These are phyloP conservation scores for Argya squamiceps DNA, from an alignment of 2,797 vertebrate genomes.

Conservation along the genomic window DNA sequence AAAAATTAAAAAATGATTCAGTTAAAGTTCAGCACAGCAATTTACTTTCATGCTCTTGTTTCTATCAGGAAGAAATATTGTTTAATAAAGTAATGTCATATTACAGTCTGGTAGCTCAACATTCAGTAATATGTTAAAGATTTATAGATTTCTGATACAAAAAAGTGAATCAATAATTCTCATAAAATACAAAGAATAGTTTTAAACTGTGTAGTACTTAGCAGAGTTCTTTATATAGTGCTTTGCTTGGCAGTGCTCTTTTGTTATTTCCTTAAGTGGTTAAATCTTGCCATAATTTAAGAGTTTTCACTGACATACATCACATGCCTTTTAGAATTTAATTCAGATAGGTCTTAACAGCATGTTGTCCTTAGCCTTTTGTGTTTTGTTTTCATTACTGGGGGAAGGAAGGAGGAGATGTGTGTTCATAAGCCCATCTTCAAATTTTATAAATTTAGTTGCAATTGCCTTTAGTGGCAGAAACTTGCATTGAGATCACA, in stretches of 20 bases:
- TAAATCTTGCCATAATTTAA: background rate
- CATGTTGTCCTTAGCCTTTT: background rate
- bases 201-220: background rate
- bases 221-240: background rate
- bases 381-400: background rate
- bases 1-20: background rate
- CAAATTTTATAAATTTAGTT: background rate
- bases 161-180: background rate
- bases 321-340: background rate
- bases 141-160: background rate
- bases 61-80: background rate
- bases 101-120: background rate
- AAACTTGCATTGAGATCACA: accelerated
- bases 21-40: background rate
- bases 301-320: background rate
- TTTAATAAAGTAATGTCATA: background rate
- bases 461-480: background rate
- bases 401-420: background rate
- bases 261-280: background rate
- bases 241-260: background rate
- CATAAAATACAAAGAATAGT: background rate
- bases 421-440: background rate
- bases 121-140: background rate
- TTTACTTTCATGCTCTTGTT: background rate
- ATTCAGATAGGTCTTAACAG: background rate